Base-by-base conservation (phyloP, 1,140 invertebrate species). In the Drosophila orosa region DNA sequence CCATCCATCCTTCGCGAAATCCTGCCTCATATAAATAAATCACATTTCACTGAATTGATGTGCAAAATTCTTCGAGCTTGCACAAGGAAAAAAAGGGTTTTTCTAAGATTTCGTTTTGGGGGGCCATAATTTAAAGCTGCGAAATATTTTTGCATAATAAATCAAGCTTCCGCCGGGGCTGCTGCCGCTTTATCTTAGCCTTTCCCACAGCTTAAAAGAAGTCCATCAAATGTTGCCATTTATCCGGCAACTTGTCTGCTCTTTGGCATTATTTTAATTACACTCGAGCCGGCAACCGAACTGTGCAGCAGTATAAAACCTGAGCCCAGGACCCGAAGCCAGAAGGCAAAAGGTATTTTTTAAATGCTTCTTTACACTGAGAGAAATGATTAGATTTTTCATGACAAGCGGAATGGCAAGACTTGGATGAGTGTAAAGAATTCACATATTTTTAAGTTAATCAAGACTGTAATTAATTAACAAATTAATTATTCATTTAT, bases 101-200 rank as follows among this genome's bases (percentile, higher is more conserved):
- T 55, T 50, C 60, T 74, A 74, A 74, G 71, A 67, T 68, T 68
- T 66, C 44, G n/a, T 65, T 50, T 65, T 29, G 33, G 56, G 39
- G 61, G 61, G 33, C 65, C 61, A 68, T 68, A 68, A 68, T 35
- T 85, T 84, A 65, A 55, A 68, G 85, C 77, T 87, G 74, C 74
- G 66, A 72, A 78, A 78, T 78, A 60, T 78, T 73, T 89, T 89
- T 84, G 84, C 73, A 84, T 89, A 89, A 89, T 89, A 89, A 89
- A 89, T 89, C 84, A 87, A 74, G 48, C 58, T 74, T 54, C 79
- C 79, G 80, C 71, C 61, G 73, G 65, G 60, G 40, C 62, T 42
- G 45, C 72, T 42, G 62, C 44, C 42, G 39, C 59, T 52, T 55
- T 58, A 48, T 39, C 40, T 69, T 37, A 17, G 60, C 44, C 35